Evolutionary conservation across 2,888 invertebrate genomes (phyloP), one percentile per base, ranked within the genome.

Genomic region (Anticlea derivata): DNA sequence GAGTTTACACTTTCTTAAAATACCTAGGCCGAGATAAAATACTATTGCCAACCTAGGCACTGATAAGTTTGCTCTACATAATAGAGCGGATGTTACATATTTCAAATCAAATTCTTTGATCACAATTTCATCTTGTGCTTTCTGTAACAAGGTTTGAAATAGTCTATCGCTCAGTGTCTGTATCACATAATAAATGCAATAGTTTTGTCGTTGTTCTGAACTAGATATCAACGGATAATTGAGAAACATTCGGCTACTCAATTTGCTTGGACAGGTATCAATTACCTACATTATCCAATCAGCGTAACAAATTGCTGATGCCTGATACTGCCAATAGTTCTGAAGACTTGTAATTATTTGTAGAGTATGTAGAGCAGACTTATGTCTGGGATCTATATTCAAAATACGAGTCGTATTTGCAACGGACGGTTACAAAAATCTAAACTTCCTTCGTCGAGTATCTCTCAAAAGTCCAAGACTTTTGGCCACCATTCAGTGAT

Each of bases 31-130:
- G n/a, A n/a, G n/a, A n/a, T n/a, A n/a, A n/a, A n/a, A n/a, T n/a
- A n/a, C n/a, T n/a, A n/a, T n/a, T n/a, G 17, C 23, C 22, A 10
- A 34, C 33, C 7, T 12, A n/a, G 12, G 5, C 10, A 24, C 24
- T 23, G 12, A 23, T 24, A 24, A 24, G 13, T 37, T 24, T 24
- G 33, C n/a, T n/a, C n/a, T n/a, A n/a, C 30, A 26, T 50, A 73
- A 68, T 73, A 44, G 72, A 73, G 52, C 78, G 78, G 78, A 78
- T 60, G 60, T 76, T 73, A 68, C 65, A 52, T 53, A 38, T 35
- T 48, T 27, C 6, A 39, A 47, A 39, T 23, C 6, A 7, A 22
- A 31, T 35, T 37, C 37, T 33, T 10, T 1, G 5, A 26, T 17
- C 4, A 22, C 23, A 29, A 29, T n/a, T 48, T 24, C 6, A 45